Percentiles rank a stretch among this genome's conserved stretches.
These are phyloP conservation scores for Garra rufa DNA, from an alignment of 2,113 vertebrate species.

Conservation along the genomic window DNA sequence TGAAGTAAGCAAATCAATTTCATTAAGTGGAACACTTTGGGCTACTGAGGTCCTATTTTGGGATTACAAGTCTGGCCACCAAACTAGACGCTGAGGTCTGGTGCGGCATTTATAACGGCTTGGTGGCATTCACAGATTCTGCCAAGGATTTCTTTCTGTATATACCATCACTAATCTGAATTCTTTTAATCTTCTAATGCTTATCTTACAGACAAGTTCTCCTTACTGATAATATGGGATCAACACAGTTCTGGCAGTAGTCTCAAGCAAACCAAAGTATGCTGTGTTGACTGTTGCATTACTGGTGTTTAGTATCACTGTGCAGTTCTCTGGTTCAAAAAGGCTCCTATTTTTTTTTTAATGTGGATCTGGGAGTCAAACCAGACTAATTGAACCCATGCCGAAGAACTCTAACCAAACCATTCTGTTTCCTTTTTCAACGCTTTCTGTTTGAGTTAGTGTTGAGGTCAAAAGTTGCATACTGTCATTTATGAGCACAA, in stretches of 20 bases:
- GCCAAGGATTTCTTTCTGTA: not conserved
- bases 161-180: not conserved
- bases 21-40: not conserved
- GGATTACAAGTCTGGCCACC: not conserved
- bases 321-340: not conserved
- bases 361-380: not conserved
- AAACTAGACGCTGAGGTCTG: not conserved
- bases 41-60: not conserved
- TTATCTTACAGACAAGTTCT: not conserved
- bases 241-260: not conserved
- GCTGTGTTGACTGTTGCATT: not conserved
- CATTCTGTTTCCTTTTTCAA: not conserved
- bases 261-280: too few relatives aligned
- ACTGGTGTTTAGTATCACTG: not conserved
- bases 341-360: not conserved
- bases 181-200: not conserved
- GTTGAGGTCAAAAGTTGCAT: not conserved
- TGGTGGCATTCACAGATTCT: not conserved
- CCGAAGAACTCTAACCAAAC: not conserved
- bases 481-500: constrained; percentile 12
- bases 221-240: not conserved
- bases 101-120: not conserved
- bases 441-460: not conserved
- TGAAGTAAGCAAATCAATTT: not conserved
- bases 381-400: constrained; percentile 32